Base-by-base conservation (phyloP, 2,797 vertebrate genomes). In the Masticophis lateralis region DNA sequence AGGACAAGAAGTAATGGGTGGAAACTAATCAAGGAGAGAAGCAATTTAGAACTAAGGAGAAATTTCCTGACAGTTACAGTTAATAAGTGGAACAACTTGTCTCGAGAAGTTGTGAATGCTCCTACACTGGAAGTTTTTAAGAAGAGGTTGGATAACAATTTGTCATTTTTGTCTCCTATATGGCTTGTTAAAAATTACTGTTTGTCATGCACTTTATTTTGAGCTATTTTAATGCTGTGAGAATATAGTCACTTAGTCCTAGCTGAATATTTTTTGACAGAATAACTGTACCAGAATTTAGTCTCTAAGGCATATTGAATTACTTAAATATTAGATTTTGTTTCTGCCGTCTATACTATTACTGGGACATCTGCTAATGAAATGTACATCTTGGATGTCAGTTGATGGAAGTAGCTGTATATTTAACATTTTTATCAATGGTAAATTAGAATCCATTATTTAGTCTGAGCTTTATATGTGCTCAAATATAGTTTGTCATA, bases 361-460 rank as follows among this genome's bases (percentile, higher is more conserved):
- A 93, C 83, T 20, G 9, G 88, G 90, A 91, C 92, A 93, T 93
- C 90, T 93, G 90, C 92, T 91, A 93, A 93, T 93, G 92, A 93
- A 91, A 91, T 91, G 55, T 25, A 16, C 8, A 27, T 91, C 87
- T 93, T 91, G 90, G 43, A 93, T 91, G 87, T 93, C 92, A 91
- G 86, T 88, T 93, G 92, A 91, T 93, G n/a, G 92, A 91, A 91
- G 90, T 88, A 93, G 92, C n/a, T 59, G 53, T 53, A 91, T 83
- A 89, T 83, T 93, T 93, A 93, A 88, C 66, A n/a, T 88, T 91
- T 93, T 89, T 93, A 61, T 91, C 66, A 61, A 89, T 93, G 90
- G 57, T 91, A 79, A 93, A 93, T 91, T 91, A 53, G 18, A 91
- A 83, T 93, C 61, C 56, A 61, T 91, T 93, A 93, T 93, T 91